Evolutionary conservation across 2,888 invertebrate genomes (phyloP), one percentile per base, ranked within the genome.

Genomic region (Agriopis marginaria): DNA sequence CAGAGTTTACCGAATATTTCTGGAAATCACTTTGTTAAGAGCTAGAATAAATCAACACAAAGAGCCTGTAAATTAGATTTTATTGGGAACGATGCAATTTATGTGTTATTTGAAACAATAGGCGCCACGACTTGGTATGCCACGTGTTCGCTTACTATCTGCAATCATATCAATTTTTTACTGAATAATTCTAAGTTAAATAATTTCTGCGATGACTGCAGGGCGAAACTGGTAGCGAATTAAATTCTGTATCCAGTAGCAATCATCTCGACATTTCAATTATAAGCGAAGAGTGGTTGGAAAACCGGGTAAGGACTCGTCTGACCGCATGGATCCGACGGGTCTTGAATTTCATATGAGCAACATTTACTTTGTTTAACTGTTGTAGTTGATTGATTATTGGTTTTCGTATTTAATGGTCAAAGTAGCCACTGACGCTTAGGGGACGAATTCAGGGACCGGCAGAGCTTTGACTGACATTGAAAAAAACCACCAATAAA

Each of bases 191-290:
- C 40, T 40, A 51, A 63, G 17, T 50, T 55, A 60, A 44, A 63
- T 53, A 32, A 50, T 55, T 72, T 75, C 56, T 74, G 65, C 66
- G 63, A 60, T 71, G 56, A 64, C 77, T 72, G 50, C 14, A 73
- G 64, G 74, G 74, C 45, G 50, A 77, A 77, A 80, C 82, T 82
- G 79, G 83, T 82, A 82, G 83, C 77, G 62, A 80, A 82, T 81
- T 79, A 77, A 81, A 83, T 81, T 76, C 77, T 78, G 78, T 80
- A 81, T 79, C 79, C 77, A 79, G 76, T 77, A 74, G 77, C 80
- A 74, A 77, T 76, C 79, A 78, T 79, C 79, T 76, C 77, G 84
- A 84, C 82, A 75, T 85, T 85, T 85, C 84, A 85, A 85, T 85
- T 85, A 83, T 70, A 71, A 70, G 61, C 69, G 56, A 66, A 50